Percentiles rank a stretch among this genome's conserved stretches.
Evolutionary conservation across 2,113 vertebrate genomes (phyloP).

Genomic region (Suricata suricatta): DNA sequence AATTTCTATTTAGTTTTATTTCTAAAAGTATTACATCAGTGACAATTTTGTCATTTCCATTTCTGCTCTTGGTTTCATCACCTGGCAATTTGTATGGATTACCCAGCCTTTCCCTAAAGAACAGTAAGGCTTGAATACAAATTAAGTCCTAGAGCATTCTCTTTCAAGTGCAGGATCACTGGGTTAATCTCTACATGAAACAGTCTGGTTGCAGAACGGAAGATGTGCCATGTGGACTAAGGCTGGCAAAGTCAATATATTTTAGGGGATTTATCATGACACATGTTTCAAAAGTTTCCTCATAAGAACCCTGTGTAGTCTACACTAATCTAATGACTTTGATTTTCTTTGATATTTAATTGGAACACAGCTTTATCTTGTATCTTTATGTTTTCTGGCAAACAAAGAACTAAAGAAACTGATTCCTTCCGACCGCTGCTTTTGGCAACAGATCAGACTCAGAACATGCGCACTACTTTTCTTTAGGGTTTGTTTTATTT

Average conservation of each 20-base stretch:
- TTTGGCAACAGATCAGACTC: conserved; percentile 12
- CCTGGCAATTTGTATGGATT: conserved; percentile 74
- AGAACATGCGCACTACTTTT: neutral
- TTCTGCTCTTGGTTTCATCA: conserved; percentile 58
- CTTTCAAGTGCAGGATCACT: conserved; percentile 83
- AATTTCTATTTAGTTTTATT: neutral
- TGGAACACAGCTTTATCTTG: conserved; percentile 76
- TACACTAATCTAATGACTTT: conserved; percentile 80
- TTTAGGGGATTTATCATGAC: conserved; percentile 84
- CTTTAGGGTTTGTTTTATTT: conserved; percentile 7
- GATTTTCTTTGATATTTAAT: conserved; percentile 82
- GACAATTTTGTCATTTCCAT: conserved; percentile 57
- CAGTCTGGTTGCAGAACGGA: conserved; percentile 77
- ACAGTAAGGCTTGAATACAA: conserved; percentile 76
- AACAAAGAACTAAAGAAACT: conserved; percentile 72
- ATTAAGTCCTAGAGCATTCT: conserved; percentile 80
- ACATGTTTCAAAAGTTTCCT: conserved; percentile 77
- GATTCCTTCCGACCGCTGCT: conserved; percentile 60
- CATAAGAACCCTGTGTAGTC: conserved; percentile 76
- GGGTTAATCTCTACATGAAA: conserved; percentile 86
- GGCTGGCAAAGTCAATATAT: conserved; percentile 81
- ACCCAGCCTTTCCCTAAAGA: conserved; percentile 77
- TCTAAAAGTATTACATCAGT: conserved; percentile 20
- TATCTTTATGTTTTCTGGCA: conserved; percentile 77
- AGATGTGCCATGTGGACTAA: conserved; percentile 75